Base-by-base conservation (phyloP, 2,888 invertebrate species). In the Lithophane socia region DNA sequence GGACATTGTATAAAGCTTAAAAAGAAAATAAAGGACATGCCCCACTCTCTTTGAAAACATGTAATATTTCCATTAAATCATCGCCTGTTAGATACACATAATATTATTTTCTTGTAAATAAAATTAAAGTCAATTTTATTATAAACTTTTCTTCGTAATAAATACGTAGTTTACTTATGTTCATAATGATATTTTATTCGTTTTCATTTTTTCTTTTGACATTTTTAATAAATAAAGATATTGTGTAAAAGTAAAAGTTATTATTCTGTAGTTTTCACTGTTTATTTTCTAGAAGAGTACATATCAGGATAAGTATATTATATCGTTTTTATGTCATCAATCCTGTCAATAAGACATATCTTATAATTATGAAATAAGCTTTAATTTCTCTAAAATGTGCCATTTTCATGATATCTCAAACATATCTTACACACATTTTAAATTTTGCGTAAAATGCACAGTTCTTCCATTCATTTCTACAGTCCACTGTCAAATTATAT, bases 351-450 rank as follows among this genome's bases (percentile, higher is more conserved):
- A 58, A 64, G 69, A 77, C 52, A 74, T 67, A 73, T 80, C 70
- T 80, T 49, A 70, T 78, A 44, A 73, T 79, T 84, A 79, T 80
- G 60, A 75, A 78, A 81, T 88, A 89, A 91, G 92, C 91, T 91
- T 92, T 92, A 92, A 91, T 92, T 92, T 91, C 79, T 83, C 71
- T 87, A 87, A 86, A 86, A 88, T 88, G 93, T 93, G 93, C 93
- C 93, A 93, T 93, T 91, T 84, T 89, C 87, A 92, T 90, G 72
- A 87, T 83, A 92, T 92, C 88, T 91, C 82, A 89, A 85, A 92
- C 93, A 94, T 92, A 92, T 92, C 91, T 65, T 90, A 79, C 75
- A 88, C 81, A 82, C 80, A 83, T 83, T 73, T 81, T 77, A 78
- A 79, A 77, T 79, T 85, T 84, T 74, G 70, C 74, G 70, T 79